These are phyloP conservation scores for Brachionus angularis DNA, from an alignment of 1,140 invertebrate species.

Conservation along the genomic window DNA sequence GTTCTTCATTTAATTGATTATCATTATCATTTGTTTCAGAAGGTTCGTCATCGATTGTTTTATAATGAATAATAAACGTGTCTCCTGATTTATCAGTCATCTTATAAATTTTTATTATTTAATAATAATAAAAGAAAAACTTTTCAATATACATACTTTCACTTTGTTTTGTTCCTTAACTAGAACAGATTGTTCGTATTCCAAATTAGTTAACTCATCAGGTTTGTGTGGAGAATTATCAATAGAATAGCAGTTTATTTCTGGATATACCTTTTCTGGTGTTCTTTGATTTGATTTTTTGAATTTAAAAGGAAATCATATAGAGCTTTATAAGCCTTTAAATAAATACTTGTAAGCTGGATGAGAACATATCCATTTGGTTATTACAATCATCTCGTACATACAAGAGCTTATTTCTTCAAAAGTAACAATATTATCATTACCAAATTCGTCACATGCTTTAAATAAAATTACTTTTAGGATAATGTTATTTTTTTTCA, in stretches of 20 bases:
- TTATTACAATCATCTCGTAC: constrained; percentile 38
- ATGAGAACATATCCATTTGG: constrained; percentile 33
- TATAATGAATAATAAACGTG: constrained; percentile 35
- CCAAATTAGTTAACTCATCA: neutral
- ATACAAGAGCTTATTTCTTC: constrained; percentile 42
- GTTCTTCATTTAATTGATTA: neutral
- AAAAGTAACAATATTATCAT: constrained; percentile 31
- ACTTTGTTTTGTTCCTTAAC: constrained; percentile 1
- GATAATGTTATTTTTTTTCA: too few species aligned
- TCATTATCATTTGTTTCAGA: neutral
- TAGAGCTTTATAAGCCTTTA: too few species aligned
- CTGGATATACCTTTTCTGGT: constrained; percentile 13
- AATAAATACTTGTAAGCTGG: constrained; percentile 28
- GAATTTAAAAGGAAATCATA: too few species aligned
- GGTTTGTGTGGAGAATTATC: neutral
- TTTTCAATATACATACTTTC: neutral
- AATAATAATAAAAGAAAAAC: neutral
- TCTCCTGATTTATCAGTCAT: constrained; percentile 28
- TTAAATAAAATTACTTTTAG: too few species aligned
- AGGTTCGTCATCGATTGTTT: neutral
- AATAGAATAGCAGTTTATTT: constrained; percentile 15
- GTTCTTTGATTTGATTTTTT: too few species aligned
- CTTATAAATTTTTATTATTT: neutral
- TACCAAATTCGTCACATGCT: constrained; percentile 38
- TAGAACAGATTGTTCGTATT: neutral